A percentile compares a stretch with the other conserved stretches of the same genome.
phyloP scores from a whole-genome alignment of 1,140 invertebrate genomes.

The Drosophila arizonae region DNA sequence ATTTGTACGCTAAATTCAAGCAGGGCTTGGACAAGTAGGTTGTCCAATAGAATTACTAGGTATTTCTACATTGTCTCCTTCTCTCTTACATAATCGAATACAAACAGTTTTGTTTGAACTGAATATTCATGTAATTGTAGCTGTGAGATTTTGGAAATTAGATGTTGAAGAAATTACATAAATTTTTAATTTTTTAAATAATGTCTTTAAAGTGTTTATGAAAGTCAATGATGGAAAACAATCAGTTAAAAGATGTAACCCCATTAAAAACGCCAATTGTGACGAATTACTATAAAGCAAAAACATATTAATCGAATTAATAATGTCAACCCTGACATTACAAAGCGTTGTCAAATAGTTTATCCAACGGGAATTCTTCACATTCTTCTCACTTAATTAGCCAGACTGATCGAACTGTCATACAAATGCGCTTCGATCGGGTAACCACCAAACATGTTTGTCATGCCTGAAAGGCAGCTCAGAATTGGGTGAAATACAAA shows the following conservation, averaged over 20 bases:
- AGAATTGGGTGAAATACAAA: constrained; percentile 17
- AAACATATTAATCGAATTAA: not conserved
- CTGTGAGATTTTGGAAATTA: too few relatives aligned
- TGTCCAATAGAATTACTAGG: not conserved
- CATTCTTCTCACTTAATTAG: not conserved
- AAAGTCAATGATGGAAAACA: too few relatives aligned
- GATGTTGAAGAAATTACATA: too few relatives aligned
- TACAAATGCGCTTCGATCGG: not conserved
- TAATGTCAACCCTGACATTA: not conserved
- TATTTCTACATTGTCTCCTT: not conserved
- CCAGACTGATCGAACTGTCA: not conserved
- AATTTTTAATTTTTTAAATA: too few relatives aligned
- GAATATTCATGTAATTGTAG: too few relatives aligned
- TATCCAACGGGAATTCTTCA: not conserved
- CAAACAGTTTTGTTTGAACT: too few relatives aligned
- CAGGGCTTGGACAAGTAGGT: not conserved
- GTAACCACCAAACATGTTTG: constrained; percentile 22
- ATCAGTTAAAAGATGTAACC: too few relatives aligned
- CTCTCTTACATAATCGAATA: not conserved
- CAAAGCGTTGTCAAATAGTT: too few relatives aligned
- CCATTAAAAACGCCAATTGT: too few relatives aligned
- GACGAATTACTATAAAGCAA: too few relatives aligned
- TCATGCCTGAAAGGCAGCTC: not conserved
- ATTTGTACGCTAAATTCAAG: not conserved
- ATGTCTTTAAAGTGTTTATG: too few relatives aligned